Percentiles rank a stretch among this genome's conserved stretches.
Evolutionary conservation across 2,797 vertebrate genomes (phyloP).

Genomic region (Notolabrus celidotus): DNA sequence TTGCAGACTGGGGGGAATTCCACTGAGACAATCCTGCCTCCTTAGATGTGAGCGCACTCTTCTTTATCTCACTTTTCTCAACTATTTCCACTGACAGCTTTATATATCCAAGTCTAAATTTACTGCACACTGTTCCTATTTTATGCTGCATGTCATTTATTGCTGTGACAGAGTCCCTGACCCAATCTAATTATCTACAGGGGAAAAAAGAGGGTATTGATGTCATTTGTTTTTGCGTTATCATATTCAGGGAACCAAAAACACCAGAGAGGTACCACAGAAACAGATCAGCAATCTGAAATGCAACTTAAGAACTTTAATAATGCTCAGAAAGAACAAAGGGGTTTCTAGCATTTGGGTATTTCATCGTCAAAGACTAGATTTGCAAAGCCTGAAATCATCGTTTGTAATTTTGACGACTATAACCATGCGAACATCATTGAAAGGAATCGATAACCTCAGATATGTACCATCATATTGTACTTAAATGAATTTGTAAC

Average conservation of each 20-base stretch:
- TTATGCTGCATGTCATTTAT: conserved; percentile 20
- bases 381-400: too few species aligned
- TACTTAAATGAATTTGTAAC: too few species aligned
- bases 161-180: not conserved
- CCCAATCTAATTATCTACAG: not conserved
- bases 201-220: conserved; percentile 5
- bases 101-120: conserved; percentile 41
- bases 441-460: too few species aligned
- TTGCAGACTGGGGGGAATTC: conserved; percentile 63
- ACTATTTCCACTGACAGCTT: conserved; percentile 35
- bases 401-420: too few species aligned
- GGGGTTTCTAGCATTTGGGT: too few species aligned
- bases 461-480: too few species aligned
- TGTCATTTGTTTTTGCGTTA: not conserved
- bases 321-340: too few species aligned
- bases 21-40: conserved; percentile 52
- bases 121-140: conserved; percentile 26
- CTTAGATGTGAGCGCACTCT: conserved; percentile 18
- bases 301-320: too few species aligned
- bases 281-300: too few species aligned
- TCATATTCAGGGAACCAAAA: not conserved
- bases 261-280: not conserved
- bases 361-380: too few species aligned
- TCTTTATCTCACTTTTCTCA: conserved; percentile 31
- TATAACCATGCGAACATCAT: too few species aligned